A percentile compares a stretch with the other conserved stretches of the same genome.
These are phyloP conservation scores for Epicampocera succincta DNA, from an alignment of 2,888 invertebrate species.

Conservation along the genomic window DNA sequence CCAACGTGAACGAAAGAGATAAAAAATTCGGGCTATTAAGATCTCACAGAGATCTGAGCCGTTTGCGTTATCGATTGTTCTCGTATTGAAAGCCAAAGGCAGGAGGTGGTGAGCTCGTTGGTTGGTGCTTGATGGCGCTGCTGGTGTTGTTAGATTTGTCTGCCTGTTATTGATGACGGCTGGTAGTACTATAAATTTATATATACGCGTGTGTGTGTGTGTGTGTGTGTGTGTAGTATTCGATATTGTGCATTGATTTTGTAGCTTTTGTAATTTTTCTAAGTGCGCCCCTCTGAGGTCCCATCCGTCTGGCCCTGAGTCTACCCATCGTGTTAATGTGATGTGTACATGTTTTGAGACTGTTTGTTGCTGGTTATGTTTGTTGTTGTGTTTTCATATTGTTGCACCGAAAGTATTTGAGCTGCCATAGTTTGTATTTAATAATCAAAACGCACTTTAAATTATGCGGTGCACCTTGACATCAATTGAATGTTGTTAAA, in stretches of 20 bases:
- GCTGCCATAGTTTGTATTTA: conserved; percentile 68
- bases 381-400: conserved; percentile 40
- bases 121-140: neutral
- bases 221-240: conserved; percentile 23
- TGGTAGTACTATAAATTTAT: neutral
- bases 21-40: too few relatives aligned
- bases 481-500: conserved; percentile 74
- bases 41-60: too few relatives aligned
- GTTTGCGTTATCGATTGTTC: conserved; percentile 22
- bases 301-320: conserved; percentile 38
- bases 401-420: conserved; percentile 53
- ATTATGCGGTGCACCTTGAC: conserved; percentile 79
- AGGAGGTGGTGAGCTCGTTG: conserved; percentile 4
- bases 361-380: conserved; percentile 20
- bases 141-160: conserved; percentile 10
- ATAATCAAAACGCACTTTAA: conserved; percentile 75
- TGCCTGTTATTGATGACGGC: conserved; percentile 25
- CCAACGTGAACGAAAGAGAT: too few relatives aligned
- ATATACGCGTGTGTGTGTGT: neutral
- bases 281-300: conserved; percentile 9
- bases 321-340: conserved; percentile 49
- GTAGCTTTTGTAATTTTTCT: conserved; percentile 23
- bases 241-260: conserved; percentile 55
- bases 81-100: conserved; percentile 32
- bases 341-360: conserved; percentile 23